Base-by-base conservation (phyloP, 2,797 vertebrate genomes). In the Pangasius mekongensis region DNA sequence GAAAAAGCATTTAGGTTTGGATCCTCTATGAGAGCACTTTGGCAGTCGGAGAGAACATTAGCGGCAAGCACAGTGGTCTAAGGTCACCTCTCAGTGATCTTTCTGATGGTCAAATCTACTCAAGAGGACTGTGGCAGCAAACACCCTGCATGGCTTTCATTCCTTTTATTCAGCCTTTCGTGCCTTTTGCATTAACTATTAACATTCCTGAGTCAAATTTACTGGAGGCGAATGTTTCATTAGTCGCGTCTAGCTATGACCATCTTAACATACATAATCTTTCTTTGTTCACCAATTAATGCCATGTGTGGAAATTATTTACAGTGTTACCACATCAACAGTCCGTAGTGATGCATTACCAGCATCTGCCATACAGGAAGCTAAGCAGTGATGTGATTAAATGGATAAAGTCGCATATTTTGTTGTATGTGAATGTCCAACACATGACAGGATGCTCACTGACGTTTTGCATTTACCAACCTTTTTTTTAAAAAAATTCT, bases 11-110 rank as follows among this genome's bases (percentile, higher is more conserved):
- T 80, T 81, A 10, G 22, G 6, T 73, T 62, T 73, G 64, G 87
- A 62, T 66, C 52, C 27, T 69, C 27, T 33, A 60, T 36, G 52
- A 43, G 36, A 89, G 60, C 87, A 86, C 54, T 69, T 30, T 89
- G 87, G 77, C 84, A 74, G 39, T 82, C 36, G 22, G 30, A 69
- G 66, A 80, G n/a, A 62, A 73, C 24, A 36, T 64, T 86, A 49
- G 49, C 66, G 11, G 84, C 76, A 64, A 86, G 84, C 43, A 22
- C n/a, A 86, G 39, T 18, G 66, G 66, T 69, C 43, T 86, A 77
- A 88, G 62, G 33, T 88, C 81, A 83, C 39, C 14, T 30, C 36
- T 64, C 36, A 64, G 58, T 3, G 10, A 81, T 27, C 47, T 62
- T 27, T 62, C 82, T 52, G 16, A 67, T 67, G 64, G 62, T 52